These are phyloP conservation scores for Cotesia typhae DNA, from an alignment of 1,140 invertebrate species.

Conservation along the genomic window DNA sequence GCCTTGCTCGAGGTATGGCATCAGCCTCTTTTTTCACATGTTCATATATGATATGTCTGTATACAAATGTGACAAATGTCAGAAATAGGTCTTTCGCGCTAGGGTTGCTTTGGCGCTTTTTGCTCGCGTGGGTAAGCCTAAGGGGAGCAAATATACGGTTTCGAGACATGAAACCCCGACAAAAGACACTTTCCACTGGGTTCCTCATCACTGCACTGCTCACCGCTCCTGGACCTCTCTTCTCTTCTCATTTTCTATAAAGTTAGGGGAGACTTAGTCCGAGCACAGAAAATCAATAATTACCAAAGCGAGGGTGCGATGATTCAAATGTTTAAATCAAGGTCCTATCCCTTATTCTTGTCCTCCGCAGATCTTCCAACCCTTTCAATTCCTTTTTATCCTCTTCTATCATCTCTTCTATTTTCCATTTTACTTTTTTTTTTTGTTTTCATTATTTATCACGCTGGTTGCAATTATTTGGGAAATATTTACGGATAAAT, in stretches of 20 bases:
- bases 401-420: too few relatives aligned
- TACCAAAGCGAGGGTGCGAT: constrained; percentile 62
- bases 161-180: constrained; percentile 51
- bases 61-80: neutral
- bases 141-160: neutral
- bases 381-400: neutral
- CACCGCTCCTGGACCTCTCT: constrained; percentile 33
- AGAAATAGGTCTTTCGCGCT: too few relatives aligned
- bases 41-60: neutral
- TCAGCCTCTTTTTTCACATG: constrained; percentile 25
- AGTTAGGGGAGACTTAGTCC: constrained; percentile 64
- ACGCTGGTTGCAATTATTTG: neutral
- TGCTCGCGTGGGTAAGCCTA: neutral
- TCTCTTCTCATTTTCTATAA: constrained; percentile 48
- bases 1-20: constrained; percentile 77
- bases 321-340: constrained; percentile 66
- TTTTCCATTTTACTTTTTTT: neutral
- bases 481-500: constrained; percentile 1
- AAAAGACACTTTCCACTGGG: constrained; percentile 47
- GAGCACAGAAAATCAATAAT: constrained; percentile 65
- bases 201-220: constrained; percentile 13
- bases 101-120: too few relatives aligned
- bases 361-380: constrained; percentile 1
- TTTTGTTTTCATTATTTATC: too few relatives aligned
- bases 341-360: constrained; percentile 44